Base-by-base conservation (phyloP, 37 sponge, comb jelly and placozoan species). In the Spongia lamella region DNA sequence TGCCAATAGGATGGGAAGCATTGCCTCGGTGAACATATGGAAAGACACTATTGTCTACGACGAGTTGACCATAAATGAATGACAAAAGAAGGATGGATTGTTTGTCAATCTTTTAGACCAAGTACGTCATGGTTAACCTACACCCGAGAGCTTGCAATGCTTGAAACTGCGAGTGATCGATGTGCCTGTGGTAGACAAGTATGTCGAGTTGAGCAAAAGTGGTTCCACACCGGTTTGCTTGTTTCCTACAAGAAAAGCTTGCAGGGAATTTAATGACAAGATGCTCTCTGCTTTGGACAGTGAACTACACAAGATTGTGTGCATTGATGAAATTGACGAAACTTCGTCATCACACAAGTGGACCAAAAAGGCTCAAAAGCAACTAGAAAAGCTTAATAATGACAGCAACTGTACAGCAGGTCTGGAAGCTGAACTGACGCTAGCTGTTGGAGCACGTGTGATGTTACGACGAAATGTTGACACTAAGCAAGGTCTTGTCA, bases 401-500 rank as follows among this genome's bases (percentile, higher is more conserved):
- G 78, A 80, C 65, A 70, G 90, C 53, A 84, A 84, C 78, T 19
- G 33, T 16, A 80, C 84, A 52, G 89, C 80, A 31, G 89, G 84
- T n/a, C 62, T 88, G 36, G 79, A 82, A 49, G 79, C 72, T 25
- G 26, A 26, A 25, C 72, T 83, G 2, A 7, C 47, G 15, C 61
- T 89, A 11, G 82, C 78, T 30, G 78, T 81, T 20, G 90, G 90
- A 17, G 78, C 80, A 7, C 68, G 79, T 13, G 85, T 90, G 43
- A 90, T 90, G 86, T 68, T 85, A 19, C 67, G 90, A 9, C 52
- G 78, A 6, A 85, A 90, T 62, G 49, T 90, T 20, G 68, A 81
- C 62, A 77, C 66, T 9, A 34, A 64, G 11, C 14, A 36, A 30
- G 77, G 70, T 43, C 78, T 89, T 37, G 79, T 89, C 13, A 89